These are phyloP conservation scores for Bolborhynchus lineola DNA, from an alignment of 2,113 vertebrate species.

Conservation along the genomic window DNA sequence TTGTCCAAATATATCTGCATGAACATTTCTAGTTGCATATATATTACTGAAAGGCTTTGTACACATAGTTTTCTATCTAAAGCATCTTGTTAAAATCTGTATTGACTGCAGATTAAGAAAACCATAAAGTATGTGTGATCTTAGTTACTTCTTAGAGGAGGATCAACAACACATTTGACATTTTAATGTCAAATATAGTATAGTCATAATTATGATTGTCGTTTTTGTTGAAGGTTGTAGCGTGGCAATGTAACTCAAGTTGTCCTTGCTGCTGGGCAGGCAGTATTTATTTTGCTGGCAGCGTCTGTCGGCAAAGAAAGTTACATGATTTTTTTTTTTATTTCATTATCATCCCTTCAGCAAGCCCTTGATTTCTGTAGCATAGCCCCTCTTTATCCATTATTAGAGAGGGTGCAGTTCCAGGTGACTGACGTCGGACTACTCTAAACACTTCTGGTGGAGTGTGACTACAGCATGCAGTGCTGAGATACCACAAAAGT, in stretches of 20 bases:
- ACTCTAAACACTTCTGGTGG: background rate
- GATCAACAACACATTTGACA: background rate
- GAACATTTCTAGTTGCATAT: background rate
- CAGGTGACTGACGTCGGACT: background rate
- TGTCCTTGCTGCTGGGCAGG: constrained; percentile 32
- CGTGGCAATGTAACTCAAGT: background rate
- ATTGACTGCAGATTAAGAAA: background rate
- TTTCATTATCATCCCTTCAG: background rate
- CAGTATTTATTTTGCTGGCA: constrained; percentile 8
- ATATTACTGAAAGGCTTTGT: background rate
- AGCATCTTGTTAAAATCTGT: background rate
- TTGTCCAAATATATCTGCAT: background rate
- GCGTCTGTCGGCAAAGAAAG: background rate
- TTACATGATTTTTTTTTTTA: background rate
- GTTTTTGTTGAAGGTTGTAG: constrained; percentile 18
- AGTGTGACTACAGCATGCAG: background rate
- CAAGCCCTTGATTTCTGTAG: background rate
- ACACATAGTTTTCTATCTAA: background rate
- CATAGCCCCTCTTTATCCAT: background rate
- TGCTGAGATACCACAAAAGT: background rate
- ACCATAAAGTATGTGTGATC: background rate
- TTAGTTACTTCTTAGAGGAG: background rate
- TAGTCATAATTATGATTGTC: constrained; percentile 28
- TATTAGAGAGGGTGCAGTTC: background rate
- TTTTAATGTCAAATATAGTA: constrained; percentile 17